phyloP scores from a whole-genome alignment of 2,113 vertebrate genomes.

The Formicarius rufipectus region DNA sequence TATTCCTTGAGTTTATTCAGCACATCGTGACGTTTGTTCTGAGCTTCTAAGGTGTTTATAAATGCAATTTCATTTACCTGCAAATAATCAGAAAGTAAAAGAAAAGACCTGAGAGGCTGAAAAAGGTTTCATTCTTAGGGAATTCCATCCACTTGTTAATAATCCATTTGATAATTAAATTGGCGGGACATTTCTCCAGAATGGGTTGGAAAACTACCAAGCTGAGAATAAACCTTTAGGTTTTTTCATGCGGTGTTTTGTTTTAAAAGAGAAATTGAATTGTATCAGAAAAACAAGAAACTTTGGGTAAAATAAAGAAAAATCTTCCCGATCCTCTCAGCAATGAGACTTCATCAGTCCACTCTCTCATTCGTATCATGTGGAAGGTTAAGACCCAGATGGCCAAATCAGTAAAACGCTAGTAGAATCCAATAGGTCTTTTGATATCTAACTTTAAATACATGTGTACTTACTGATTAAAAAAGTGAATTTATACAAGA shows the following conservation, averaged over 20 bases:
- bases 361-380: not conserved
- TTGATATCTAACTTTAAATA: not conserved
- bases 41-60: constrained; percentile 98
- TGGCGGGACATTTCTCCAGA: not conserved
- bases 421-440: not conserved
- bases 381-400: not conserved
- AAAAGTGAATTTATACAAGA: not conserved
- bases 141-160: not conserved
- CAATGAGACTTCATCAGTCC: not conserved
- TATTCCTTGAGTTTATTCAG: constrained; percentile 96
- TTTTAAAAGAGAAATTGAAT: not conserved
- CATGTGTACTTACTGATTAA: not conserved
- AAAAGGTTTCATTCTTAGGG: not conserved
- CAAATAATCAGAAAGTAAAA: not conserved
- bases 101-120: not conserved
- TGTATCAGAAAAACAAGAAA: not conserved
- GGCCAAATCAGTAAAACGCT: not conserved
- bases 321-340: not conserved
- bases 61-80: constrained; percentile 99
- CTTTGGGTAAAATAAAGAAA: not conserved
- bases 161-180: not conserved
- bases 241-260: not conserved
- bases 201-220: not conserved
- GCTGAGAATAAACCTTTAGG: not conserved
- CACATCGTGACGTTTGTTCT: constrained; percentile 97